Conservation (phyloP, 2,888 invertebrate genomes). For the Eristalinus sepulchralis region DNA sequence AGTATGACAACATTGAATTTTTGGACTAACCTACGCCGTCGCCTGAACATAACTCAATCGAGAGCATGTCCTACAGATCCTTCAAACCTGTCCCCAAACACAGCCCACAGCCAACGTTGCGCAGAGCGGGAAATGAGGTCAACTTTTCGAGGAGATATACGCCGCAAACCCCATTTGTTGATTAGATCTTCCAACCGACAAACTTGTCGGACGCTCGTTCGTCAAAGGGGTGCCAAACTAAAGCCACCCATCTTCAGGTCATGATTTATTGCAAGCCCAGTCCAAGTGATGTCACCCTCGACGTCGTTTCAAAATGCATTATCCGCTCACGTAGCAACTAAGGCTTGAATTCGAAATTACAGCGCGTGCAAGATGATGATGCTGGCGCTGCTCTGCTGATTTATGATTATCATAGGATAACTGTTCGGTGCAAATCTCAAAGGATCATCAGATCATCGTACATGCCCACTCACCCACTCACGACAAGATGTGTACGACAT, state of each 20-base stretch:
- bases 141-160: too few species aligned
- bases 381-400: not conserved
- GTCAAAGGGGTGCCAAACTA: not conserved
- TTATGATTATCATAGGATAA: not conserved
- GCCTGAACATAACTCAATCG: too few species aligned
- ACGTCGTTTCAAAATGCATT: not conserved
- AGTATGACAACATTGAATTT: too few species aligned
- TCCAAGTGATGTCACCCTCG: not conserved
- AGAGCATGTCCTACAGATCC: too few species aligned
- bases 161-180: too few species aligned
- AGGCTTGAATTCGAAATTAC: not conserved
- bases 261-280: not conserved
- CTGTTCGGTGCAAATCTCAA: not conserved
- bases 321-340: not conserved
- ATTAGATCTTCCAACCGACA: too few species aligned
- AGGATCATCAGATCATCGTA: not conserved
- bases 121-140: too few species aligned
- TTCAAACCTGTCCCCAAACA: too few species aligned
- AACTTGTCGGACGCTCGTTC: too few species aligned
- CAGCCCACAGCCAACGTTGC: too few species aligned
- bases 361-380: not conserved
- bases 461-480: not conserved
- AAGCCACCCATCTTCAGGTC: not conserved
- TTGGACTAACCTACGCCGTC: too few species aligned
- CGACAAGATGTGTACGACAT: not conserved